A percentile compares a stretch with the other conserved stretches of the same genome.
phyloP scores from a whole-genome alignment of 1,140 invertebrate genomes.

The Psilanteris sp. region DNA sequence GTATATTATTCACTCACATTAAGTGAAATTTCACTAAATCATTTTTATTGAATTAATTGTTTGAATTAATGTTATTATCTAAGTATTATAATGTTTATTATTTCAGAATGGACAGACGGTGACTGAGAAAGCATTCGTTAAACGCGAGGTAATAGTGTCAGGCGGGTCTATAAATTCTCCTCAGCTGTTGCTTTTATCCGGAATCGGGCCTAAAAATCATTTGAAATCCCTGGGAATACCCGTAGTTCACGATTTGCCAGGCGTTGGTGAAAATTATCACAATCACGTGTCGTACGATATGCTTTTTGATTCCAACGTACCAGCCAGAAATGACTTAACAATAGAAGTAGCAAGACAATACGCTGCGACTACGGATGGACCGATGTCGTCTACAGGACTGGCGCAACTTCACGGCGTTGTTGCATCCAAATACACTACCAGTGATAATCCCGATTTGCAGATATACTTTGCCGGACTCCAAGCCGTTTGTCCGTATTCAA shows the following conservation, averaged over 20 bases:
- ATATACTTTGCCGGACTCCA: conserved; percentile 78
- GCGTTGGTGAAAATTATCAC: conserved; percentile 82
- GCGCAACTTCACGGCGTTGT: conserved; percentile 82
- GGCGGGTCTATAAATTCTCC: conserved; percentile 78
- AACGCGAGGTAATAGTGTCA: conserved; percentile 76
- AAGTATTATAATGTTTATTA: background rate
- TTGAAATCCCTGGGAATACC: conserved; percentile 71
- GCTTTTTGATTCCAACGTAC: conserved; percentile 55
- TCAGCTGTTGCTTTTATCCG: conserved; percentile 81
- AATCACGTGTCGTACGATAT: conserved; percentile 74
- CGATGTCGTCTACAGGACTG: conserved; percentile 87
- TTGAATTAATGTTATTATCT: too few species aligned
- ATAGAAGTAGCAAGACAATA: conserved; percentile 50
- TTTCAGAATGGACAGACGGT: conserved; percentile 3
- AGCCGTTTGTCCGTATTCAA: conserved; percentile 68
- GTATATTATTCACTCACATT: too few species aligned
- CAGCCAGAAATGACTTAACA: conserved; percentile 16
- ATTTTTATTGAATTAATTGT: too few species aligned
- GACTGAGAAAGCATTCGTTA: conserved; percentile 68
- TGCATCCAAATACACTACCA: conserved; percentile 81
- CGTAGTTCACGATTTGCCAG: conserved; percentile 76
- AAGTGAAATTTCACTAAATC: too few species aligned
- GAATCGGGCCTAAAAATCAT: conserved; percentile 81
- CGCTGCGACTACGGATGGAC: conserved; percentile 82
- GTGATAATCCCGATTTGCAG: conserved; percentile 78